A percentile compares a stretch with the other conserved stretches of the same genome.
These are phyloP conservation scores for Leptinotarsa undecemlineata DNA, from an alignment of 1,140 invertebrate genomes.

Conservation along the genomic window DNA sequence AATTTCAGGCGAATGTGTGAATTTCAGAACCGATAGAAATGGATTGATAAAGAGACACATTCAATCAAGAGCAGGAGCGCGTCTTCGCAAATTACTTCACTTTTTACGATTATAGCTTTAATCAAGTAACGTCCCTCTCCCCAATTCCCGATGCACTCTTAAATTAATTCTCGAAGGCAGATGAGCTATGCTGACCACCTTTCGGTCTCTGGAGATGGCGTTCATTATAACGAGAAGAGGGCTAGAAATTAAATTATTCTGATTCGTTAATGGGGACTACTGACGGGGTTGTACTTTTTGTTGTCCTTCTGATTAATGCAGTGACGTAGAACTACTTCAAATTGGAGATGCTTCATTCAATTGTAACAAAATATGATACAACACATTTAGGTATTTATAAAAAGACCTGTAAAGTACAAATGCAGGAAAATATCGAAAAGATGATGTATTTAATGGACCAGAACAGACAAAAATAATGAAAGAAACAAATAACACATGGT, in stretches of 20 bases:
- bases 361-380: too few relatives aligned
- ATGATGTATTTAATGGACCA: too few relatives aligned
- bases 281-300: neutral
- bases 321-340: neutral
- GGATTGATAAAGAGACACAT: neutral
- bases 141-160: conserved; percentile 11
- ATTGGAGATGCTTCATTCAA: too few relatives aligned
- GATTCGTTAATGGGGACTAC: conserved; percentile 30
- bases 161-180: conserved; percentile 31
- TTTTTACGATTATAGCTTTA: conserved; percentile 16
- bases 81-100: neutral
- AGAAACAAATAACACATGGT: too few relatives aligned
- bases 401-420: too few relatives aligned
- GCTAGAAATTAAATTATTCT: conserved; percentile 36
- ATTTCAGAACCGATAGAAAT: too few relatives aligned
- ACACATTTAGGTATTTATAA: too few relatives aligned
- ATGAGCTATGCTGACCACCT: conserved; percentile 28
- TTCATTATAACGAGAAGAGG: conserved; percentile 33
- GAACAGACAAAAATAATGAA: too few relatives aligned
- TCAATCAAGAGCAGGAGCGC: neutral
- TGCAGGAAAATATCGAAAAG: too few relatives aligned
- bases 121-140: conserved; percentile 13
- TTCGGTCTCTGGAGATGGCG: conserved; percentile 22
- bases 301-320: neutral
- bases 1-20: too few relatives aligned